A percentile compares a stretch with the other conserved stretches of the same genome.
phyloP scores from a whole-genome alignment of 2,797 vertebrate genomes.

The Oreortyx pictus region DNA sequence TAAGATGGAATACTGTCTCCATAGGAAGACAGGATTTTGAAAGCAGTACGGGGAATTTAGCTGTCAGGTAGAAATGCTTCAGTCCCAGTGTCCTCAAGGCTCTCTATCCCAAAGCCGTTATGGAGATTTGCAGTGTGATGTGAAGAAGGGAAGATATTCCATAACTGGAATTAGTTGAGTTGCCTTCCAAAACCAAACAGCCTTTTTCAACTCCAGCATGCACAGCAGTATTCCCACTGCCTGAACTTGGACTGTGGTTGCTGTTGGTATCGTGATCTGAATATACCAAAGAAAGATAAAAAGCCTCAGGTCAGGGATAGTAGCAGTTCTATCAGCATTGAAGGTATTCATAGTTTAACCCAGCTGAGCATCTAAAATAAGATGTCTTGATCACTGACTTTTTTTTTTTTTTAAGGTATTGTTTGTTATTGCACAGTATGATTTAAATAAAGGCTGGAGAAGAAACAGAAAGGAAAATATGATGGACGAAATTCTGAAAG shows the following conservation, averaged over 20 bases:
- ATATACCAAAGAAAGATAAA: neutral
- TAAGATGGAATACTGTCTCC: neutral
- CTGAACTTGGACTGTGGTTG: neutral
- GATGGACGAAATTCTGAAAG: neutral
- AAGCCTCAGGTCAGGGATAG: neutral
- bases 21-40: neutral
- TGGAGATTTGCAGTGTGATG: neutral
- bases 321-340: neutral
- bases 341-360: neutral
- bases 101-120: neutral
- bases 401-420: neutral
- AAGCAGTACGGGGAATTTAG: neutral
- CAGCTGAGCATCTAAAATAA: neutral
- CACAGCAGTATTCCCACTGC: neutral
- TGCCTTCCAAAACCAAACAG: neutral
- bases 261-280: neutral
- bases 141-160: neutral
- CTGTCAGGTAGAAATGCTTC: neutral
- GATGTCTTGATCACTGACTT: neutral
- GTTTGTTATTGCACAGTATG: neutral
- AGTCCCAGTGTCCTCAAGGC: neutral
- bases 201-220: neutral
- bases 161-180: neutral
- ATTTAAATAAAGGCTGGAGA: neutral
- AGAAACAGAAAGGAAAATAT: neutral